Base-by-base conservation (phyloP, 2,797 vertebrate genomes). In the Microctenopoma stevenorrisi region DNA sequence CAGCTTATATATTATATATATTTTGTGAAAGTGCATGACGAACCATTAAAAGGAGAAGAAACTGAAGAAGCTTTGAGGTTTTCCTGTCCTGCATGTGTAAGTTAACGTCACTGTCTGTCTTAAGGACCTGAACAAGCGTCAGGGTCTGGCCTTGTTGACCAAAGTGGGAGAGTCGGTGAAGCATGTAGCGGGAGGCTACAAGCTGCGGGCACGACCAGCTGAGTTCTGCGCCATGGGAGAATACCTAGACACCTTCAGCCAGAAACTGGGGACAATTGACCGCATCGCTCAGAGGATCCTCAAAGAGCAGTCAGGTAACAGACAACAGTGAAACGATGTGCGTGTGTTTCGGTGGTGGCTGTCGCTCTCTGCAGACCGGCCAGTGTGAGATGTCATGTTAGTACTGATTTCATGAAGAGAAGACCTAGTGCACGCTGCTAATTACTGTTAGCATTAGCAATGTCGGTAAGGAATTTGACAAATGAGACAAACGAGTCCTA, bases 241-340 rank as follows among this genome's bases (percentile, higher is more conserved):
- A 2, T 99, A 98, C 87, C 88, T 99, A 77, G 98, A 99, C 65
- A 95, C 94, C 0, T 99, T 99, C 89, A 96, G 91, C 48, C 95
- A 96, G 81, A 99, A 99, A 73, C 94, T 99, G 75, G 97, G 97
- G 72, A 99, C 98, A 70, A 96, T 99, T 26, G 98, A 99, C 80
- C 95, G 98, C 76, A 99, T 99, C 88, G 95, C 97, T 72, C 98
- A 99, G 86, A 94, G 98, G 69, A 99, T 99, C 89, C 95, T 99
- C 81, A 98, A 97, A 80, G 98, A 99, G 75, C 96, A 99, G 90
- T 85, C 98, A 84, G 98, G 98, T 99, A 93, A 2, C 30, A 15
- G 43, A 40, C 0, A 7, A 12, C 3, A 16, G 46, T 42, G 13
- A 35, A 49, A 12, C 2, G 2, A 16, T 15, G 12, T 47, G 5